These are phyloP conservation scores for Podotricha telesiphe DNA, from an alignment of 2,888 invertebrate species.

Conservation along the genomic window DNA sequence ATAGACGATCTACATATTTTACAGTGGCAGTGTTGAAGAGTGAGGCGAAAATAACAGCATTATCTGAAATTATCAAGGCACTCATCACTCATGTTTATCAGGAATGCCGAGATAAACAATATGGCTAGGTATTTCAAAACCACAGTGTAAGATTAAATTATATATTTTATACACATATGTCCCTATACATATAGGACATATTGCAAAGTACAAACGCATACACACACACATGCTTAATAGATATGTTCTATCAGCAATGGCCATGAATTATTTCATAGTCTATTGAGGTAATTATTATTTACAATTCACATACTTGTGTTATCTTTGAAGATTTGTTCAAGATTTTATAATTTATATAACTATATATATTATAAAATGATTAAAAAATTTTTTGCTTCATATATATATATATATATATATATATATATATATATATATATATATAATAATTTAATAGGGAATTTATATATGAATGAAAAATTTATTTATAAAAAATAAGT, in stretches of 20 bases:
- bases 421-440: too few species aligned
- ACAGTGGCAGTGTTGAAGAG: slow-evolving; percentile 23
- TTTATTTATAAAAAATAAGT: not conserved
- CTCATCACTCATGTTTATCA: slow-evolving; percentile 71
- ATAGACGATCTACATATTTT: slow-evolving; percentile 24
- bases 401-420: too few species aligned
- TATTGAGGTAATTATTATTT: slow-evolving; percentile 31
- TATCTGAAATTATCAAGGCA: slow-evolving; percentile 60
- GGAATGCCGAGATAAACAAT: slow-evolving; percentile 56
- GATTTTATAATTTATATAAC: slow-evolving; percentile 21
- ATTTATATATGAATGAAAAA: not conserved
- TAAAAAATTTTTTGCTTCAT: slow-evolving; percentile 3
- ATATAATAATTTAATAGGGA: not conserved
- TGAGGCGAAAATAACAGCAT: slow-evolving; percentile 38
- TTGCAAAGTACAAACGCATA: slow-evolving; percentile 26
- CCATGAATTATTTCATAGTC: slow-evolving; percentile 48
- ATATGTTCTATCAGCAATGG: slow-evolving; percentile 47
- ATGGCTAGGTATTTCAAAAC: slow-evolving; percentile 45
- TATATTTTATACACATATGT: slow-evolving; percentile 36
- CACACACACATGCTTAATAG: slow-evolving; percentile 33
- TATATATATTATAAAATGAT: too few species aligned
- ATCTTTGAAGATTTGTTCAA: slow-evolving; percentile 12
- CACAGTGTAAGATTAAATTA: slow-evolving; percentile 39
- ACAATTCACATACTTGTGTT: slow-evolving; percentile 22
- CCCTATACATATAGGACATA: slow-evolving; percentile 36